Conservation (phyloP, 2,113 vertebrate species). For the Dolichotis patagonum region DNA sequence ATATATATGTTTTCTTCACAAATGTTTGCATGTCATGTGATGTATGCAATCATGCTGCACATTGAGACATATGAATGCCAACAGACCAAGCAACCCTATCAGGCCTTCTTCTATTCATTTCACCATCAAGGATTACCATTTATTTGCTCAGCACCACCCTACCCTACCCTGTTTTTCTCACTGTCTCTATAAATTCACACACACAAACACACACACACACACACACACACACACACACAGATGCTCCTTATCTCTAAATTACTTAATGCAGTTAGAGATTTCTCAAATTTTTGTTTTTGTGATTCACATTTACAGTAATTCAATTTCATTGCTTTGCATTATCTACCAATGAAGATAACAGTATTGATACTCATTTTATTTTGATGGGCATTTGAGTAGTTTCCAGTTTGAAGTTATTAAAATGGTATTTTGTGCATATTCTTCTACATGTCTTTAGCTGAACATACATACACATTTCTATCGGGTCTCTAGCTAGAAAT, state of each 20-base stretch:
- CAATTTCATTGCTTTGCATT: background rate
- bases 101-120: background rate
- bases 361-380: background rate
- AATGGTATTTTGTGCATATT: background rate
- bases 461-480: background rate
- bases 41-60: background rate
- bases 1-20: background rate
- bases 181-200: background rate
- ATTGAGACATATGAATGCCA: background rate
- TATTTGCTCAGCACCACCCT: background rate
- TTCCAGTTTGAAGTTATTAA: background rate
- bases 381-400: background rate
- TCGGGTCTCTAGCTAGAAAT: background rate
- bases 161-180: background rate
- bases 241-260: background rate
- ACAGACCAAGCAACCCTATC: background rate
- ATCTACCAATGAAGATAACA: background rate
- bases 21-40: background rate
- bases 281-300: background rate
- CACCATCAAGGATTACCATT: background rate
- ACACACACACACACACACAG: background rate
- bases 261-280: background rate
- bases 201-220: background rate
- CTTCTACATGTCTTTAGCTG: background rate
- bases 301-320: background rate